Conservation (phyloP, 92 coral and sea anemone genomes). For the Actinostola sp. region DNA sequence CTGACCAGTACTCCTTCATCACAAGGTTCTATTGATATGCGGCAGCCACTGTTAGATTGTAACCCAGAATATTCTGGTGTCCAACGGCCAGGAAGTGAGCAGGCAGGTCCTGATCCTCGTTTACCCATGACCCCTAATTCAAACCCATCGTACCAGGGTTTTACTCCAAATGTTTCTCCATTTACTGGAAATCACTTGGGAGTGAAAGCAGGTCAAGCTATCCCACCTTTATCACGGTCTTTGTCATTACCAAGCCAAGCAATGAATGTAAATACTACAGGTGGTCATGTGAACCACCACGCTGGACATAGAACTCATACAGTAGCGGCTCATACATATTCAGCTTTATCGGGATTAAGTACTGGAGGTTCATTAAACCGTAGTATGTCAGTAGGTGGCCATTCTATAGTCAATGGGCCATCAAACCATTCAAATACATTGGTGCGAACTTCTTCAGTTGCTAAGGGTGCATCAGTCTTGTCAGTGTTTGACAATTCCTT, state of each 20-base stretch:
- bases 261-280: constrained; percentile 22
- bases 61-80: constrained; percentile 54
- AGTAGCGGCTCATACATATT: constrained; percentile 1
- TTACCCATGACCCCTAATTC: constrained; percentile 51
- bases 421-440: constrained; percentile 24
- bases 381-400: constrained; percentile 42
- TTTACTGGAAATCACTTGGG: constrained; percentile 78
- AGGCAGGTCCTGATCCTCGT: constrained; percentile 76
- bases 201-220: constrained; percentile 52
- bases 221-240: constrained; percentile 72
- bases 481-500: constrained; percentile 83
- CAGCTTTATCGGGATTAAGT: constrained; percentile 26
- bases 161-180: constrained; percentile 86
- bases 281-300: constrained; percentile 24
- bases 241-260: constrained; percentile 74
- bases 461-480: constrained; percentile 71
- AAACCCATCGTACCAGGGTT: constrained; percentile 72
- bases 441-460: constrained; percentile 17
- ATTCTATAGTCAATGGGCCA: constrained; percentile 72
- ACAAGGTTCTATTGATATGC: constrained; percentile 43
- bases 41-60: constrained; percentile 62
- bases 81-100: constrained; percentile 77
- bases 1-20: constrained; percentile 63
- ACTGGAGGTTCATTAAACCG: constrained; percentile 14
- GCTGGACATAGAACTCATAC: constrained; percentile 26